Conservation (phyloP, 1,140 invertebrate species). For the Dreissena rostriformis region DNA sequence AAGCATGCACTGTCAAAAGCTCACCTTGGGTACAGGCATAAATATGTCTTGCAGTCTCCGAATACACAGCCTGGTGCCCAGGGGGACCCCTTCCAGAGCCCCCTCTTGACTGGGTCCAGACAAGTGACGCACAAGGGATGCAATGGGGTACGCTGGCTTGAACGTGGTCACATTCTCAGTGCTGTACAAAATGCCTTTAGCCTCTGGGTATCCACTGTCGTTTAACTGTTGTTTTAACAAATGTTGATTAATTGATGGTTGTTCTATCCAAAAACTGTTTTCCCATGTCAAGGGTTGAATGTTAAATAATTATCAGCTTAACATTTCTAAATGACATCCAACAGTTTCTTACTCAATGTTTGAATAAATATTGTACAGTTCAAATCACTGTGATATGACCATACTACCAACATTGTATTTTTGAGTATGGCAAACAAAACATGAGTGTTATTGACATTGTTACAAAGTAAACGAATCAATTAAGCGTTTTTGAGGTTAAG, state of each 20-base stretch:
- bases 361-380: too few species aligned
- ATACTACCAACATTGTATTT: too few species aligned
- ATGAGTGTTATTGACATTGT: too few species aligned
- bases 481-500: too few species aligned
- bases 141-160: background rate
- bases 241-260: background rate
- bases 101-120: background rate
- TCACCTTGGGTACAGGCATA: conserved; percentile 11
- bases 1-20: too few species aligned
- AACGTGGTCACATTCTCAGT: conserved; percentile 1
- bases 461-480: too few species aligned
- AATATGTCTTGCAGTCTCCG: conserved; percentile 27
- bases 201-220: conserved; percentile 33
- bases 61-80: background rate
- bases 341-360: too few species aligned
- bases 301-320: too few species aligned
- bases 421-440: too few species aligned
- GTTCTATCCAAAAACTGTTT: background rate
- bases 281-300: too few species aligned
- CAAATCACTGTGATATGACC: too few species aligned
- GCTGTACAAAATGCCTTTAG: conserved; percentile 26
- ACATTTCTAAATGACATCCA: too few species aligned
- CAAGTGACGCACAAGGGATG: background rate
- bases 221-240: background rate
- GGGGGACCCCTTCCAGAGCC: background rate